A percentile compares a stretch with the other conserved stretches of the same genome.
Conservation (phyloP, 2,797 vertebrate species). For the Chloroceryle inda region DNA sequence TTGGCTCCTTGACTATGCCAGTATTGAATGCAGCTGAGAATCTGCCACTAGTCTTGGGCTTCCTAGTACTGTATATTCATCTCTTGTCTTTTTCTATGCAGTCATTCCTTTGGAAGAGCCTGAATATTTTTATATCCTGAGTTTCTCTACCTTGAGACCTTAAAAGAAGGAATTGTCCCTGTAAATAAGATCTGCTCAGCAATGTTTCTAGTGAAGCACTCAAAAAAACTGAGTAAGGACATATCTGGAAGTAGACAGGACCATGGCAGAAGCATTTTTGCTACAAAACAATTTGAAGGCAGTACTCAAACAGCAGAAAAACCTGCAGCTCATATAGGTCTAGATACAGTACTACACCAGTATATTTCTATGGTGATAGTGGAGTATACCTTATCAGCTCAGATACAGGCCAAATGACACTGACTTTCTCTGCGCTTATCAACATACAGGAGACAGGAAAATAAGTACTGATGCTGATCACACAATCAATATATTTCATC, state of each 20-base stretch:
- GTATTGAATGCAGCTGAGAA: background rate
- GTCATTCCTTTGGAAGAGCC: background rate
- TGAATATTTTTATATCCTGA: background rate
- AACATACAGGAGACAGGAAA: background rate
- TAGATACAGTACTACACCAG: background rate
- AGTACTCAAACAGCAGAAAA: background rate
- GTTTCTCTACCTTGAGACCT: fast-evolving
- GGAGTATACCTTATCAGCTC: background rate
- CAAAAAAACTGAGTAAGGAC: background rate
- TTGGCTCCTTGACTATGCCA: background rate
- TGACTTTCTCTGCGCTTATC: background rate
- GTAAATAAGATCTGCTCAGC: background rate
- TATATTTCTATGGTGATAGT: background rate
- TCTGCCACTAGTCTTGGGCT: background rate
- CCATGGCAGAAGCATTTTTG: background rate
- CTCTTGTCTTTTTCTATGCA: background rate
- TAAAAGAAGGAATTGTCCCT: background rate
- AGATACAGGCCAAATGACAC: background rate
- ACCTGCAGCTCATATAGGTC: background rate
- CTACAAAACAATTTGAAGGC: background rate
- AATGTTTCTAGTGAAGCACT: background rate
- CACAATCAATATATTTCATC: background rate
- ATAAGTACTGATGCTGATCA: background rate
- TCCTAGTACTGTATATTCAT: background rate
- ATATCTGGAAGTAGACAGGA: background rate